Evolutionary conservation across 2,797 vertebrate genomes (phyloP).

Genomic region (Apogon hyalosoma): DNA sequence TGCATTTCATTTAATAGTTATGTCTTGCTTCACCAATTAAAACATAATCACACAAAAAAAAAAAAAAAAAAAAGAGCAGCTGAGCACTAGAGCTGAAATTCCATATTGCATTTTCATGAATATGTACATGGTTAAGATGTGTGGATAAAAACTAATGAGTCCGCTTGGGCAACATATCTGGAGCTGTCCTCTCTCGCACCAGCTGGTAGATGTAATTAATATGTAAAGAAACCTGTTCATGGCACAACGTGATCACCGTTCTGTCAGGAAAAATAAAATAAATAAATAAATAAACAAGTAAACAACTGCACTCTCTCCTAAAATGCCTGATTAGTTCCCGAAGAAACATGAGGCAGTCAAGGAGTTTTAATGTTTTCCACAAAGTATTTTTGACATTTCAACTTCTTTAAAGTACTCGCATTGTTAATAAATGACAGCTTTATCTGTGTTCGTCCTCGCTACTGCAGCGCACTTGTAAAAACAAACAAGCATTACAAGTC

Average conservation of each 20-base stretch:
- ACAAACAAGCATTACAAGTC: neutral
- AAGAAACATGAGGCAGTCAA: constrained; percentile 14
- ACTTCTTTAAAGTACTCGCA: constrained; percentile 17
- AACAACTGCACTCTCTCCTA: constrained; percentile 18
- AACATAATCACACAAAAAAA: too few species aligned
- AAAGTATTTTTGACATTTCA: constrained; percentile 9
- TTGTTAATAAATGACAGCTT: constrained; percentile 14
- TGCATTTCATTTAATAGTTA: too few species aligned
- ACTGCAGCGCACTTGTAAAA: constrained; percentile 6
- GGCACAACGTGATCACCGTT: constrained; percentile 59
- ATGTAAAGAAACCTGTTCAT: constrained; percentile 80
- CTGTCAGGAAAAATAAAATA: constrained; percentile 40
- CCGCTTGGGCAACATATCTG: constrained; percentile 63
- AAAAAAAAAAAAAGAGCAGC: constrained; percentile 4
- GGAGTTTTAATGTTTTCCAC: neutral
- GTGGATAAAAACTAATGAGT: constrained; percentile 74
- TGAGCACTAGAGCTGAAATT: constrained; percentile 12
- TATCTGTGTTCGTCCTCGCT: neutral
- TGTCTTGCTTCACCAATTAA: too few species aligned
- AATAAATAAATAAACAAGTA: constrained; percentile 30
- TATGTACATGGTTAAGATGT: constrained; percentile 52
- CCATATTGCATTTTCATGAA: constrained; percentile 45
- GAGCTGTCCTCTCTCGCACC: constrained; percentile 53
- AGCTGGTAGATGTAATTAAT: constrained; percentile 80
- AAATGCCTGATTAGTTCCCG: constrained; percentile 48